Evolutionary conservation across 2,797 vertebrate genomes (phyloP).

Genomic region (Macropodus opercularis): DNA sequence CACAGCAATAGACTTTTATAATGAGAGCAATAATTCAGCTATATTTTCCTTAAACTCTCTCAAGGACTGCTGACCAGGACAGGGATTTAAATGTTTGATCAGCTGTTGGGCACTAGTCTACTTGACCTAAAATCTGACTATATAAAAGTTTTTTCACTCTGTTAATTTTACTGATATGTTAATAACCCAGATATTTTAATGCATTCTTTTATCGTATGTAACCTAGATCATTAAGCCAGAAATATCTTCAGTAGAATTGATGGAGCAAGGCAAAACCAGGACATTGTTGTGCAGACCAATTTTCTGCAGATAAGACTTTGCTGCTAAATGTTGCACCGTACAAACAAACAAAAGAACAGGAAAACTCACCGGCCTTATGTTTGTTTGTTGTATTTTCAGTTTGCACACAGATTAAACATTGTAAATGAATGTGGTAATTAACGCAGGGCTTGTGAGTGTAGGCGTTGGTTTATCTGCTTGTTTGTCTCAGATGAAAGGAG

Average conservation of each 20-base stretch:
- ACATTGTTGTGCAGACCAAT: constrained; percentile 70
- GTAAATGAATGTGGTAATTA: constrained; percentile 84
- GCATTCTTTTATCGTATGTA: constrained; percentile 69
- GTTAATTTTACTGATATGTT: constrained; percentile 55
- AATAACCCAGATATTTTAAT: constrained; percentile 72
- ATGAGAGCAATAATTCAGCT: constrained; percentile 45
- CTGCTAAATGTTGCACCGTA: constrained; percentile 66
- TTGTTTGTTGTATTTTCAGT: constrained; percentile 81
- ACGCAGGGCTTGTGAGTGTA: constrained; percentile 60
- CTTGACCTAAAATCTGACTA: constrained; percentile 61
- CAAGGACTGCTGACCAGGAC: constrained; percentile 53
- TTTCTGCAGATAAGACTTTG: constrained; percentile 62
- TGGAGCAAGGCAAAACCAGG: constrained; percentile 71
- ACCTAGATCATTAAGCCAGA: constrained; percentile 76
- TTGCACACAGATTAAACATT: constrained; percentile 75
- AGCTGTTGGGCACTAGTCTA: constrained; percentile 47
- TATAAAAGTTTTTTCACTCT: constrained; percentile 24
- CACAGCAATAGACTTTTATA: constrained; percentile 32
- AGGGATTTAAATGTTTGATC: constrained; percentile 68
- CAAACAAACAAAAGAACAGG: constrained; percentile 78
- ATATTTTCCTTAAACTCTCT: constrained; percentile 43
- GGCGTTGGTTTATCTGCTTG: constrained; percentile 76
- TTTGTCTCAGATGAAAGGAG: constrained; percentile 84
- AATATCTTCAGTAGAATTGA: constrained; percentile 70
- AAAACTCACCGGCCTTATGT: constrained; percentile 77